Percentiles rank a stretch among this genome's conserved stretches.
phyloP scores from a whole-genome alignment of 1,140 invertebrate species.

The Zophobas atratus region DNA sequence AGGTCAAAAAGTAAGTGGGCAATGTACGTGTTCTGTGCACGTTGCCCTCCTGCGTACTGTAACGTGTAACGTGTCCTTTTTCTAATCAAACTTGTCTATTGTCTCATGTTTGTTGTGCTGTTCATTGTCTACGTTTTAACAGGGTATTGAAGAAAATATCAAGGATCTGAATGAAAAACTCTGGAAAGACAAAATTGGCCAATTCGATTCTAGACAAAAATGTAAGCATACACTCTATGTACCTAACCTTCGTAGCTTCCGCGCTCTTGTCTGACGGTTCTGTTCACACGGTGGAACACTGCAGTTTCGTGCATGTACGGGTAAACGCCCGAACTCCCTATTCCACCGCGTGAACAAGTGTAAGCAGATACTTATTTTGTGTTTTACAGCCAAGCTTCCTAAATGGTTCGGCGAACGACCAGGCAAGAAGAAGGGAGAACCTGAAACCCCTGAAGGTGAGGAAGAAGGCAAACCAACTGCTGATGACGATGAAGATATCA shows the following conservation, averaged over 20 bases:
- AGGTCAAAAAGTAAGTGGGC: conserved; percentile 88
- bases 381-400: conserved; percentile 83
- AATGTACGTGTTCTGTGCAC: conserved; percentile 47
- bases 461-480: conserved; percentile 85
- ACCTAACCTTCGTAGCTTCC: neutral
- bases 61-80: conserved; percentile 40
- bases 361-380: neutral
- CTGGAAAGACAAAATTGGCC: conserved; percentile 88
- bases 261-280: no score
- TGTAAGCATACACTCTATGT: conserved; percentile 73
- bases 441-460: conserved; percentile 90
- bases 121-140: conserved; percentile 63
- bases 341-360: no score
- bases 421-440: conserved; percentile 90
- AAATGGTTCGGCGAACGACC: conserved; percentile 96
- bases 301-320: no score
- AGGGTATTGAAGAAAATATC: conserved; percentile 87
- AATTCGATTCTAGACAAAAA: conserved; percentile 90
- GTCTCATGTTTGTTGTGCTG: conserved; percentile 47
- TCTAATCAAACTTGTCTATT: conserved; percentile 30
- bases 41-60: conserved; percentile 26
- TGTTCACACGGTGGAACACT: no score
- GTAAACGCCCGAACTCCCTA: no score
- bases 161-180: conserved; percentile 88
- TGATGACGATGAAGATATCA: conserved; percentile 79